Evolutionary conservation across 2,888 invertebrate genomes (phyloP), one percentile per base, ranked within the genome.

Genomic region (Falcaria lacertinaria): DNA sequence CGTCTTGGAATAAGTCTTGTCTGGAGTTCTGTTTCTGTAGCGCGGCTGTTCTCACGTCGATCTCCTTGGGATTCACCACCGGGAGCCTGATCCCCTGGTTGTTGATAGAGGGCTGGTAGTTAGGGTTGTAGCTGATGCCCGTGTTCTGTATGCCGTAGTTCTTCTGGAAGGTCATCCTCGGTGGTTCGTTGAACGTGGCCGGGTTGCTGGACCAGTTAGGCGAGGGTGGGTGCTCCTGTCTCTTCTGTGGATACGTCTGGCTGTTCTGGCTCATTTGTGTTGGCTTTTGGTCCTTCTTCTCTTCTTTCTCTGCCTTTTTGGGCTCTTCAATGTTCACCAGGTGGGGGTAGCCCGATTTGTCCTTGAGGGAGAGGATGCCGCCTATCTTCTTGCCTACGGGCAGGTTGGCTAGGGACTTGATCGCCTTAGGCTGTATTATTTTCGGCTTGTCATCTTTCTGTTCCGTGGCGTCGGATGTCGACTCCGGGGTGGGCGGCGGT

Each of bases 331-430:
- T 74, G 60, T 89, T 85, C 17, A 87, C 88, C 0, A 90, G 64
- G 52, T 90, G 90, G 0, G 90, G 90, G 54, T 90, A 90, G 0
- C 90, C 90, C 0, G 90, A 90, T 39, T 89, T 89, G 64, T 90
- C 90, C 44, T 90, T 90, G 2, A 90, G 69, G 0, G 89, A 86
- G n/a, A 90, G 82, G 13, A 90, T 90, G 13, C 90, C 90, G 6
- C 89, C 90, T 0, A 89, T 89, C 50, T 90, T 89, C 15, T 84
- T 70, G 17, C 89, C 89, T 0, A 87, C 45, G 0, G 89, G 88
- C 0, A 89, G 51, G 51, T 80, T 80, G 16, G 81, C 77, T n/a
- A 89, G 69, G 0, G 86, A 87, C 39, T 89, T 89, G 22, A 87
- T 69, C 1, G 74, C 50, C 53, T 85, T 85, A 0, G 84, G 83